Conservation (phyloP, 2,888 invertebrate species). For the Tenthredo amoena region DNA sequence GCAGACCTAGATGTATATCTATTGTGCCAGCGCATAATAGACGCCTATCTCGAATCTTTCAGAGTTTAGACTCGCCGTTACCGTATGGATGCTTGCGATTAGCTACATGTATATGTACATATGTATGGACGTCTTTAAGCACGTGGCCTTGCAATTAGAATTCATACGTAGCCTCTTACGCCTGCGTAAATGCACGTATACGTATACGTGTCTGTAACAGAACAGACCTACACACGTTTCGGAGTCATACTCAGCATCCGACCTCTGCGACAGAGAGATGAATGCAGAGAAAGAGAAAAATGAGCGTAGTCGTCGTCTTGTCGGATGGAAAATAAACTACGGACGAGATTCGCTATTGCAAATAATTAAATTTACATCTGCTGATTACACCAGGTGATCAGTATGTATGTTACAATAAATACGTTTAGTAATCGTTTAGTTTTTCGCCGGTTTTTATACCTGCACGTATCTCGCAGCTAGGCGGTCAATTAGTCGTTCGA, state of each 20-base stretch:
- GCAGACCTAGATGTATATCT: constrained; percentile 71
- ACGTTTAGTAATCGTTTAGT: neutral
- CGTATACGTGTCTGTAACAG: neutral
- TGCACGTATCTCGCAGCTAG: too few relatives aligned
- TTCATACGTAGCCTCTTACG: constrained; percentile 25
- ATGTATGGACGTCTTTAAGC: constrained; percentile 31
- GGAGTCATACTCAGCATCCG: neutral
- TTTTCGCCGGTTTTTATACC: neutral
- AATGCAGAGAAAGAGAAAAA: constrained; percentile 24
- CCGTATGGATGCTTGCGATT: constrained; percentile 30
- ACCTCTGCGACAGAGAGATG: constrained; percentile 15
- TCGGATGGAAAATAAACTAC: neutral
- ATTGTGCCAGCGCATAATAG: constrained; percentile 70
- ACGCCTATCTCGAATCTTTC: constrained; percentile 58
- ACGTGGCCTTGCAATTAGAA: constrained; percentile 42
- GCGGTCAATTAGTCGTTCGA: too few relatives aligned
- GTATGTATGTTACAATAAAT: neutral
- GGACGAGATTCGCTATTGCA: neutral
- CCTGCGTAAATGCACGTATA: constrained; percentile 5
- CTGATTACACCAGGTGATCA: neutral
- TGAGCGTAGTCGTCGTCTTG: neutral
- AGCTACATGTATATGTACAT: neutral
- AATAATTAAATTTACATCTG: neutral
- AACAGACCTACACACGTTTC: neutral
- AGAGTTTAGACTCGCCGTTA: constrained; percentile 34